Evolutionary conservation across 53 echinoderm and acorn worm species (phyloP), one percentile per base, ranked within the genome.

Genomic region (Apostichopus leukothele): DNA sequence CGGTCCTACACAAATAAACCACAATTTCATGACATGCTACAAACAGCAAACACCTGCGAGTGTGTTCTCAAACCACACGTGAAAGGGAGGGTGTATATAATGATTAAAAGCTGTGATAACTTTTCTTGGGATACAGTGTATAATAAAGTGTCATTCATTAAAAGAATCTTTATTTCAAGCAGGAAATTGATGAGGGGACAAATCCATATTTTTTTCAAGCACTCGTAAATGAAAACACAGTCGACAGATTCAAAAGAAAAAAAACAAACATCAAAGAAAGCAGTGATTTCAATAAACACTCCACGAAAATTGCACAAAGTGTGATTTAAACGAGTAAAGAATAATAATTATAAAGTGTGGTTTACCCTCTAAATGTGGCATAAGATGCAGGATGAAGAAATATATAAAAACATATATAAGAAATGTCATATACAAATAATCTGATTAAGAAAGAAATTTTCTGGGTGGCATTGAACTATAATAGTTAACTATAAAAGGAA

Each of bases 1-100:
- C 1, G 84, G 27, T 14, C 84, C 84, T 84, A 84, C 84, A 80
- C 23, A 80, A 80, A 80, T 57, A 80, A 84, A 84, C 84, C 84
- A 84, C 84, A 84, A 26, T 66, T 23, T 20, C 18, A 53, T 53
- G 55, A 80, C 80, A 80, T 80, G 80, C 80, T 80, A 5, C 14
- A 80, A 80, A n/a, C 71, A 5, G 20, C 20, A 71, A n/a, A 39
- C 39, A 39, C 39, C 39, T 39, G 39, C 39, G 71, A n/a, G 16
- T 71, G 39, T 71, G 16, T 6, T 71, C 57, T 57, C 57, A 57
- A 57, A 57, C 57, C 7, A 57, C 57, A 57, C 57, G 57, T 57
- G 57, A 57, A 57, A 57, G 4, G 7, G 10, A 57, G 39, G 39
- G 3, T 39, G 7, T 57, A 57, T 57, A 57, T 57, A 9, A 57